These are phyloP conservation scores for Rhineura floridana DNA, from an alignment of 2,113 vertebrate species.

Conservation along the genomic window DNA sequence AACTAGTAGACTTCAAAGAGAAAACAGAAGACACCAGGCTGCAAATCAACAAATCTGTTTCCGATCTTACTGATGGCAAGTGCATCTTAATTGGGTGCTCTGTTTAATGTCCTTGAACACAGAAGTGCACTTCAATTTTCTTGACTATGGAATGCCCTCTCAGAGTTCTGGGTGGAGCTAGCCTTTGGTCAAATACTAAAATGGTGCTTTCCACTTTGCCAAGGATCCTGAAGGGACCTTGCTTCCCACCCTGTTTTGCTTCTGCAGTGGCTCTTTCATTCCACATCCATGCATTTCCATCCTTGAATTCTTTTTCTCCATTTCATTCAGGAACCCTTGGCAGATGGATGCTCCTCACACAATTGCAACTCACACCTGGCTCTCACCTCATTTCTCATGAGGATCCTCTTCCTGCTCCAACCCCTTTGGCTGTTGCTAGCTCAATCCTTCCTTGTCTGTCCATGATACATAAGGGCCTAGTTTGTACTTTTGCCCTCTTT, in stretches of 20 bases:
- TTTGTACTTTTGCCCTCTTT: not conserved
- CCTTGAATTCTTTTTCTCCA: not conserved
- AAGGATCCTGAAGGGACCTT: not conserved
- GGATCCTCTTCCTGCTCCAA: not conserved
- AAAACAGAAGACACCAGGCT: conserved; percentile 76
- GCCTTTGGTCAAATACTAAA: not conserved
- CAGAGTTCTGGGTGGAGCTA: not conserved
- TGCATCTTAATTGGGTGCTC: conserved; percentile 27
- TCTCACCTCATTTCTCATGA: not conserved
- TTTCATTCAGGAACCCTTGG: not conserved
- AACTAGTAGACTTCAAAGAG: conserved; percentile 80
- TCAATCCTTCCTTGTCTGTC: not conserved
- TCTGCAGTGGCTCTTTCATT: not conserved
- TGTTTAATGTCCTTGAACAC: conserved; percentile 20
- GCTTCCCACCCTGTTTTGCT: not conserved
- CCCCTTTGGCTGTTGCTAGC: not conserved
- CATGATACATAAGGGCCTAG: not conserved
- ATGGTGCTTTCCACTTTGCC: not conserved
- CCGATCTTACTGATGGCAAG: conserved; percentile 79
- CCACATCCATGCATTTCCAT: no score
- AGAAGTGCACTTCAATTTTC: not conserved
- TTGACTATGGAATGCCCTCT: no score
- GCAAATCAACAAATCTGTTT: conserved; percentile 80
- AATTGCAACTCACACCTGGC: not conserved
- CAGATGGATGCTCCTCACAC: not conserved